Conservation (phyloP, 1,140 invertebrate species). For the Drosophila littoralis region DNA sequence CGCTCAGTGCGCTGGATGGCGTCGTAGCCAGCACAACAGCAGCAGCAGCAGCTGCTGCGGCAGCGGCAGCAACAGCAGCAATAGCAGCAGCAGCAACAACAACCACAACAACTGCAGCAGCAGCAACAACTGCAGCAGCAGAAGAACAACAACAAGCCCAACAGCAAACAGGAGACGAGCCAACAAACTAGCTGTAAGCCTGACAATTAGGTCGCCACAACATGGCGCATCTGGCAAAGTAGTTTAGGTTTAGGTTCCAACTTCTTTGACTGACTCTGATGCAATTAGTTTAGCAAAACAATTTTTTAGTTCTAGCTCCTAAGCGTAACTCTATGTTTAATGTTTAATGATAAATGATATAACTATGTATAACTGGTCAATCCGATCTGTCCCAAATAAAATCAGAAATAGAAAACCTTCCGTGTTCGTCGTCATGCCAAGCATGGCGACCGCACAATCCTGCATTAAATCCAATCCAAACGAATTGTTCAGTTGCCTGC, state of each 20-base stretch:
- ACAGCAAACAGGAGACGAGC: slow-evolving; percentile 45
- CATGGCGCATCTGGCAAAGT: slow-evolving; percentile 56
- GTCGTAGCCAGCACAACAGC: slow-evolving; percentile 62
- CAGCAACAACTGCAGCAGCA: slow-evolving; percentile 33
- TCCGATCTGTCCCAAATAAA: slow-evolving; percentile 13
- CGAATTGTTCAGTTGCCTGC: slow-evolving; percentile 18
- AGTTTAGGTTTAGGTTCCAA: slow-evolving; percentile 66
- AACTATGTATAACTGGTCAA: slow-evolving; percentile 34
- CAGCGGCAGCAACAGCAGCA: slow-evolving; percentile 24
- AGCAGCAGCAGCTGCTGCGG: slow-evolving; percentile 52
- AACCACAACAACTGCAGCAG: slow-evolving; percentile 16
- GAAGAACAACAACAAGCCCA: slow-evolving; percentile 21
- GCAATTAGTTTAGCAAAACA: slow-evolving; percentile 77
- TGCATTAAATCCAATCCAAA: slow-evolving; percentile 24
- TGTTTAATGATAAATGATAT: slow-evolving; percentile 35
- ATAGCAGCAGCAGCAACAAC: slow-evolving; percentile 27
- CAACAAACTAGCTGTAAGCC: slow-evolving; percentile 68
- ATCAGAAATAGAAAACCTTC: slow-evolving; percentile 1
- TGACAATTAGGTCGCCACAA: slow-evolving; percentile 57
- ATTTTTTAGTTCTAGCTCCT: slow-evolving; percentile 62
- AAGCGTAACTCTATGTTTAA: slow-evolving; percentile 57
- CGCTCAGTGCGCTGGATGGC: slow-evolving; percentile 64
- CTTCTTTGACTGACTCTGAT: slow-evolving; percentile 81
- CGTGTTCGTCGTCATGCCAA: slow-evolving; percentile 30
- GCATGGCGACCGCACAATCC: slow-evolving; percentile 19